Base-by-base conservation (phyloP, 35 echinoderm and acorn worm species). In the Strongylocentrotus purpuratus region DNA sequence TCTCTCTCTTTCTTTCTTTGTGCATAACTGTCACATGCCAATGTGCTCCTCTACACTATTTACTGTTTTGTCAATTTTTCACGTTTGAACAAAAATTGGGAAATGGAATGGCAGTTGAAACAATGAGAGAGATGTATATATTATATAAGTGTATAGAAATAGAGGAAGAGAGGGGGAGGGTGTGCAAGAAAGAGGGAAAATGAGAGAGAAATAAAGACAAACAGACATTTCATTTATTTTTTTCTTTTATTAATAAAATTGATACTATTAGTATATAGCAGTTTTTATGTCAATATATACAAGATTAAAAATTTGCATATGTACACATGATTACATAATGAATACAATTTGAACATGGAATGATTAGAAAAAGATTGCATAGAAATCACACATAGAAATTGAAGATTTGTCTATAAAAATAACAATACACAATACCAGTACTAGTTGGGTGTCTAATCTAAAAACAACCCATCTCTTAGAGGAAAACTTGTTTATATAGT, bases 241-340 rank as follows among this genome's bases (percentile, higher is more conserved):
- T 2, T 14, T 55, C 11, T 12, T 55, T 55, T 55, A 55, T 55
- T 55, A 55, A 41, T 41, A 41, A 41, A 55, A 55, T 55, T 55
- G 15, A 55, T 55, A 15, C 11, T 55, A 55, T 13, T 55, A 55
- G 50, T 55, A 55, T 55, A 55, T 55, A 55, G 11, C 15, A 14
- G 15, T 15, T 55, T 55, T 52, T 5, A 52, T 52, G 7, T 55
- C 50, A 55, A 55, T 55, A 55, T 55, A 2, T 55, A 55, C 50
- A 55, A 13, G 50, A 55, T 14, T 55, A 55, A 55, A 78, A 78
- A 78, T 78, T 78, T 78, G 65, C 45, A 89, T 89, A 89, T 89
- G 25, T 89, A 89, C 85, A 86, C 87, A 89, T 46, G 25, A 45
- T 45, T 89, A 45, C 87, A 89, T 89, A 89, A 89, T 45, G 33